Conservation (phyloP, 2,113 vertebrate genomes). For the Hydrolagus affinis region DNA sequence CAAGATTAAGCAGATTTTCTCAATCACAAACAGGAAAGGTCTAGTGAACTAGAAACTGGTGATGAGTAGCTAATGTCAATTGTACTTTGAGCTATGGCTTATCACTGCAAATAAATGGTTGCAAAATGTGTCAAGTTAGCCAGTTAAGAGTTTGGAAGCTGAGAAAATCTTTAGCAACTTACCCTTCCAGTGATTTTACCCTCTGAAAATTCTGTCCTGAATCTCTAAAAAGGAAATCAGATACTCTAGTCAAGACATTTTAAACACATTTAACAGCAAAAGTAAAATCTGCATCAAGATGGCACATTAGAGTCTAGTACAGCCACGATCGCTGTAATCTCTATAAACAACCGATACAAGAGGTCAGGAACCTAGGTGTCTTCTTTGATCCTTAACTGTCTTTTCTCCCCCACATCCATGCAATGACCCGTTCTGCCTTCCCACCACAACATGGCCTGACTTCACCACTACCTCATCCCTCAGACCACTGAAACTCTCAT, state of each 20-base stretch:
- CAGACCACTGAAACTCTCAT: too few relatives aligned
- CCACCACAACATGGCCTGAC: too few relatives aligned
- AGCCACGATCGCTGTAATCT: not conserved
- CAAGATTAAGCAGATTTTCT: not conserved
- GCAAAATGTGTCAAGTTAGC: not conserved
- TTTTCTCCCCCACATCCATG: too few relatives aligned
- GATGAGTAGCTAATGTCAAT: not conserved
- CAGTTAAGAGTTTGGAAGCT: not conserved
- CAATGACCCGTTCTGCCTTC: too few relatives aligned
- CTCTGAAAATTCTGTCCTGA: slow-evolving; percentile 96
- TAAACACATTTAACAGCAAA: not conserved
- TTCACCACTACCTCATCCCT: too few relatives aligned
- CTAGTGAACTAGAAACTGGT: slow-evolving; percentile 34
- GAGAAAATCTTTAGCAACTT: slow-evolving; percentile 46
- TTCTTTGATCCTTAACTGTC: too few relatives aligned
- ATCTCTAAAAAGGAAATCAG: slow-evolving; percentile 59
- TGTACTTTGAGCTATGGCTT: not conserved
- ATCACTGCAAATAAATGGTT: not conserved
- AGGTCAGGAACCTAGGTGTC: too few relatives aligned
- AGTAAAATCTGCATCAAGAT: not conserved
- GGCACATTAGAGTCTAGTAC: not conserved
- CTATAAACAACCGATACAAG: not conserved
- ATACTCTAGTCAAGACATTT: slow-evolving; percentile 12
- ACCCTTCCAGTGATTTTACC: slow-evolving; percentile 97
- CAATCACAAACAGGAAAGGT: not conserved